Percentiles rank a stretch among this genome's conserved stretches.
phyloP scores from a whole-genome alignment of 2,888 invertebrate species.

The Latrodectus hesperus region DNA sequence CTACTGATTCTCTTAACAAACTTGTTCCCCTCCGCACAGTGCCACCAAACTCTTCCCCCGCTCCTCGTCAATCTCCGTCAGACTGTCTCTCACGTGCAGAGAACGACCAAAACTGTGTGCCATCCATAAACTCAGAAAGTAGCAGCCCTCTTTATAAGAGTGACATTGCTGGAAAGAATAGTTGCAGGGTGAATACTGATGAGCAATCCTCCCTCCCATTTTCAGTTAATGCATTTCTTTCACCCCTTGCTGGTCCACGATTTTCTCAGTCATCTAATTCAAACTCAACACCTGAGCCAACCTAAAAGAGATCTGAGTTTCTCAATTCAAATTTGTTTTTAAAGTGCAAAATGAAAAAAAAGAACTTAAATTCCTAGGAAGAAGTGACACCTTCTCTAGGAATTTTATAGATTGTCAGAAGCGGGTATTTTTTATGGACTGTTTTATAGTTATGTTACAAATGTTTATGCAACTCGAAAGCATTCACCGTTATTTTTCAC shows the following conservation, averaged over 20 bases:
- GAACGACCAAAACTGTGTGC: constrained; percentile 47
- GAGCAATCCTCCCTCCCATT: constrained; percentile 44
- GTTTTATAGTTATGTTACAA: constrained; percentile 70
- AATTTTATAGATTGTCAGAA: constrained; percentile 64
- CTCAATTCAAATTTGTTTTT: constrained; percentile 18
- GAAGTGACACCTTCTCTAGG: constrained; percentile 17
- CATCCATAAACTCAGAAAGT: constrained; percentile 31
- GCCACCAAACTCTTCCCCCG: constrained; percentile 35
- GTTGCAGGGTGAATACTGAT: neutral
- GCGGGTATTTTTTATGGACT: constrained; percentile 70
- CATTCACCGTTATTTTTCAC: constrained; percentile 66
- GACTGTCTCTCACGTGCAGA: constrained; percentile 24
- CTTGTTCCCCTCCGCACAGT: constrained; percentile 43
- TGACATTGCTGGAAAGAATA: neutral
- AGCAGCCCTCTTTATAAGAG: neutral
- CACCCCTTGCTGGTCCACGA: constrained; percentile 57
- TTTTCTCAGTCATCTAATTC: constrained; percentile 55
- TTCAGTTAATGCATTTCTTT: constrained; percentile 64
- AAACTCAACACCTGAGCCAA: constrained; percentile 39
- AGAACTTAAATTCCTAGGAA: constrained; percentile 8
- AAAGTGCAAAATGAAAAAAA: constrained; percentile 42
- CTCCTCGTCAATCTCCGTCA: constrained; percentile 22
- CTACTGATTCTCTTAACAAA: constrained; percentile 6
- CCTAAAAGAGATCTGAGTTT: constrained; percentile 50
- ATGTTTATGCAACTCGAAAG: constrained; percentile 64